phyloP scores from a whole-genome alignment of 2,888 invertebrate genomes.

The Andrena dorsata region DNA sequence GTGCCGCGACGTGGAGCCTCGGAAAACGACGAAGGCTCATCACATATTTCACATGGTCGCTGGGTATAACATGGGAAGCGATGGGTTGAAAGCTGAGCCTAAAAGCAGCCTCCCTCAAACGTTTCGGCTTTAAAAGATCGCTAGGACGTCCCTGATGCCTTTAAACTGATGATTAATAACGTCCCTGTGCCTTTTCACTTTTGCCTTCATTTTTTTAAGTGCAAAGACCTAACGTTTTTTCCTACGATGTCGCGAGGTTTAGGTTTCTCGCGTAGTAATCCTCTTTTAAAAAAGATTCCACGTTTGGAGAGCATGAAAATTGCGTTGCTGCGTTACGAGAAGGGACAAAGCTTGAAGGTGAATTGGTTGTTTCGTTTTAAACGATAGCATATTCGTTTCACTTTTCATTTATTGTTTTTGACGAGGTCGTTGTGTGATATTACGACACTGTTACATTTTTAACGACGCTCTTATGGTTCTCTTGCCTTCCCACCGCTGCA shows the following conservation, averaged over 20 bases:
- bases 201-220: not conserved
- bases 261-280: not conserved
- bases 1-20: constrained; percentile 7
- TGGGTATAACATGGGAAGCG: not conserved
- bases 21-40: constrained; percentile 25
- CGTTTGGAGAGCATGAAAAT: not conserved
- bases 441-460: not conserved
- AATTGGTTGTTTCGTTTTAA: not conserved
- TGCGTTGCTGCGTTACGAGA: constrained; percentile 6
- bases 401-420: not conserved
- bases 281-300: not conserved
- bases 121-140: not conserved
- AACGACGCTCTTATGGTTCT: not conserved
- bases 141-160: not conserved
- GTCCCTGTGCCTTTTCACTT: no score
- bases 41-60: constrained; percentile 30
- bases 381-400: not conserved
- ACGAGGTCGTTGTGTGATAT: not conserved
- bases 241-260: not conserved
- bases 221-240: not conserved
- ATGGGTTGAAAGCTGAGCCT: constrained; percentile 12
- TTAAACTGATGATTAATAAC: not conserved
- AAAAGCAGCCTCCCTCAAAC: not conserved
- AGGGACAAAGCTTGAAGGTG: not conserved
- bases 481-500: not conserved